These are phyloP conservation scores for Catharus bicknelli DNA, from an alignment of 2,113 vertebrate species.

Conservation along the genomic window DNA sequence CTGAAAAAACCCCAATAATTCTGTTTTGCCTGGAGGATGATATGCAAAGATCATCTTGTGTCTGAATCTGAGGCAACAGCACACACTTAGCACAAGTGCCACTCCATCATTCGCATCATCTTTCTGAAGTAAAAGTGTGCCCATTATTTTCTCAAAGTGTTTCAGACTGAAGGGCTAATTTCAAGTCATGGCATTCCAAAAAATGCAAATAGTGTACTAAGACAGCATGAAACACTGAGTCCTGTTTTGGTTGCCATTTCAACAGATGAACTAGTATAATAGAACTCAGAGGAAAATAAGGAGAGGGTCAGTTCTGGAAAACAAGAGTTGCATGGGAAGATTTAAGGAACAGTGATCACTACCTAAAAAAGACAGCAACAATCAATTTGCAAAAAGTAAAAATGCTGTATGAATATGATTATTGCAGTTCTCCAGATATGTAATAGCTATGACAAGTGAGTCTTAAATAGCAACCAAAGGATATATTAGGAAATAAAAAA, in stretches of 20 bases:
- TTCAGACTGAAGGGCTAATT: neutral
- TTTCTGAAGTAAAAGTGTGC: neutral
- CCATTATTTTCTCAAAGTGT: neutral
- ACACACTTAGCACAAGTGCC: neutral
- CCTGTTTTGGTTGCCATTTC: neutral
- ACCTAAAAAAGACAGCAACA: neutral
- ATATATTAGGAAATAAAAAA: neutral
- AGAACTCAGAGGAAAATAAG: neutral
- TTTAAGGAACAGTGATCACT: neutral
- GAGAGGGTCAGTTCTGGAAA: neutral
- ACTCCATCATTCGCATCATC: neutral
- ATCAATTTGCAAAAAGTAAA: neutral
- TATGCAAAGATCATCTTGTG: neutral
- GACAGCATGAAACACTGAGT: neutral
- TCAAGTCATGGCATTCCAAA: neutral
- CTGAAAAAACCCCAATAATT: neutral
- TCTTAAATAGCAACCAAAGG: neutral
- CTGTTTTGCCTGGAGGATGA: neutral
- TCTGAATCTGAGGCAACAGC: neutral
- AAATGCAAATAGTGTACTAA: neutral
- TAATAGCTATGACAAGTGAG: neutral
- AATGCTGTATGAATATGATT: neutral
- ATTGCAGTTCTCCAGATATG: neutral
- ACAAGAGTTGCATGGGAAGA: neutral
- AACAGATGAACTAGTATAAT: neutral